Evolutionary conservation across 2,888 invertebrate genomes (phyloP).

Genomic region (Syrphus vitripennis): DNA sequence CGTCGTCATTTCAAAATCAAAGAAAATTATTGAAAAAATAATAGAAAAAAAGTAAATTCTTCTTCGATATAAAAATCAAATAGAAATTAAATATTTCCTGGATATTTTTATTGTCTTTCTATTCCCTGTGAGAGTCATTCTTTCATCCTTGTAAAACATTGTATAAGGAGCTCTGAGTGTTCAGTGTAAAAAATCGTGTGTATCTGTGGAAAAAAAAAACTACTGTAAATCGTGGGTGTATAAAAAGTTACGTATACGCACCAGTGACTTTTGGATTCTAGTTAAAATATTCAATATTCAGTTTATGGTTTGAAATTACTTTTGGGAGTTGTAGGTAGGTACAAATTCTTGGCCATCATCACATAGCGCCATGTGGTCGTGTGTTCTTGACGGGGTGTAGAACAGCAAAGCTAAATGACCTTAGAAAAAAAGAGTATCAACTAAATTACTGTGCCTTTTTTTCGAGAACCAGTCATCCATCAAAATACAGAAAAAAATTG

Average conservation of each 20-base stretch:
- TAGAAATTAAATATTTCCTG: constrained; percentile 21
- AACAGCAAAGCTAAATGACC: constrained; percentile 37
- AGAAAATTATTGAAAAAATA: constrained; percentile 1
- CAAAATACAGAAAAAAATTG: constrained; percentile 17
- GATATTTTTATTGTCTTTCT: constrained; percentile 4
- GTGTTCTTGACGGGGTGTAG: constrained; percentile 5
- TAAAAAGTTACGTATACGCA: constrained; percentile 78
- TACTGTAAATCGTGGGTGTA: constrained; percentile 48
- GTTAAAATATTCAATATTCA: constrained; percentile 51
- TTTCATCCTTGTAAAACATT: constrained; percentile 19
- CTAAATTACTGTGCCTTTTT: constrained; percentile 28
- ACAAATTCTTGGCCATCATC: constrained; percentile 40
- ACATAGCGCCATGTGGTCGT: constrained; percentile 50
- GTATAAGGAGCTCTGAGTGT: constrained; percentile 32
- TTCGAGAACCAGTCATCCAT: constrained; percentile 31
- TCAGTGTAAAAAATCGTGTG: constrained; percentile 57
- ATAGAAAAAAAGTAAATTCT: not conserved
- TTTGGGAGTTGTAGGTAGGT: constrained; percentile 61
- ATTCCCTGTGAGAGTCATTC: constrained; percentile 15
- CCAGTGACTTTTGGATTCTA: constrained; percentile 73
- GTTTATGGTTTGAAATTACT: constrained; percentile 57
- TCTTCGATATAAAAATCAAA: not conserved
- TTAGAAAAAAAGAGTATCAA: constrained; percentile 23
- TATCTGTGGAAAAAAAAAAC: constrained; percentile 51
- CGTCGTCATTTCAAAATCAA: constrained; percentile 8